Percentiles rank a stretch among this genome's conserved stretches.
Evolutionary conservation across 2,113 vertebrate species (phyloP).

Genomic region (Paradoxurus hermaphroditus): DNA sequence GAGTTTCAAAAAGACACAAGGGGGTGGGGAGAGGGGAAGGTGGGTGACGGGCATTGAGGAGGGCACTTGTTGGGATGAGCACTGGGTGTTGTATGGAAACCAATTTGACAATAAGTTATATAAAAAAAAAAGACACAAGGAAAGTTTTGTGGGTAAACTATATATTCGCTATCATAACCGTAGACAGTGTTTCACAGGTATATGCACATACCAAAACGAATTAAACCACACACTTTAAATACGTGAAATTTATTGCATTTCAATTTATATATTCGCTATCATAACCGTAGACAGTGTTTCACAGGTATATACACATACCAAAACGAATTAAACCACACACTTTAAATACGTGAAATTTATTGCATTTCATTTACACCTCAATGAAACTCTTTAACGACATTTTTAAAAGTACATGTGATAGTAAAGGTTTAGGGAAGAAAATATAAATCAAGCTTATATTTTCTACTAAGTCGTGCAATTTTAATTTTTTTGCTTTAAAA

Average conservation of each 20-base stretch:
- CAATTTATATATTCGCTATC: background rate
- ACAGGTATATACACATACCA: background rate
- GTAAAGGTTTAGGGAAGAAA: background rate
- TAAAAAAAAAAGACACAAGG: background rate
- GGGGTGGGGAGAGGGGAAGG: too few relatives aligned
- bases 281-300: background rate
- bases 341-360: background rate
- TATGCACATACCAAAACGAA: background rate
- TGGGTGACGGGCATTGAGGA: too few relatives aligned
- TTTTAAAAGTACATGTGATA: background rate
- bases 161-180: background rate
- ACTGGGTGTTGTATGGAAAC: too few relatives aligned
- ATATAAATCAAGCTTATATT: background rate
- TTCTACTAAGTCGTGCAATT: background rate
- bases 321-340: background rate
- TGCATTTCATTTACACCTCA: background rate
- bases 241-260: too few relatives aligned
- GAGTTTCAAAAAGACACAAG: background rate
- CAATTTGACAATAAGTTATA: too few relatives aligned
- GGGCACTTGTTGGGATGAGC: too few relatives aligned
- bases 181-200: background rate
- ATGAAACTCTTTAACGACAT: background rate
- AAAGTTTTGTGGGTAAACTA: background rate
- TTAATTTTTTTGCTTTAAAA: background rate
- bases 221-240: too few relatives aligned